Base-by-base conservation (phyloP, 2,888 invertebrate genomes). In the Ceriagrion tenellum region DNA sequence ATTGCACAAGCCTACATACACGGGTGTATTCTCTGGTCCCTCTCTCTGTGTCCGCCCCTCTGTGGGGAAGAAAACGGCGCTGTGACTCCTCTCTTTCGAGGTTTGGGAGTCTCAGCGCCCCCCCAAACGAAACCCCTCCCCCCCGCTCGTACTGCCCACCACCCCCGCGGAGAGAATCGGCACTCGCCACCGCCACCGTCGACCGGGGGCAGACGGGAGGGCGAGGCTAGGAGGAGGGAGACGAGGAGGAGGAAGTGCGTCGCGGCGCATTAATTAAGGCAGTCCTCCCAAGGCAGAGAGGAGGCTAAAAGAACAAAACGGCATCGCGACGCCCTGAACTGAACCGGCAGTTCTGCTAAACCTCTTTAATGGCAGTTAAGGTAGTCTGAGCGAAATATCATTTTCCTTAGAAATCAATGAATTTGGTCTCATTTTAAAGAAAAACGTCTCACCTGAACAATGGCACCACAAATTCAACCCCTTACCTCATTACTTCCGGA, bases 181-280 rank as follows among this genome's bases (percentile, higher is more conserved):
- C 6, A 59, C 20, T 59, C 59, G 56, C 63, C 63, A 23, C 16
- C 20, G 1, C 18, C 69, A 26, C 8, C 69, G 69, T 13, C n/a
- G 59, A 59, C 18, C 18, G 10, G 69, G 8, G n/a, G 69, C 26
- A n/a, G n/a, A n/a, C n/a, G 26, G 26, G 69, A 2, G 0, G 69
- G 23, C 8, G 69, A n/a, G 69, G 23, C 16, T 35, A 2, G 30
- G 81, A 59, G n/a, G n/a, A n/a, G n/a, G n/a, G n/a, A n/a, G n/a
- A n/a, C n/a, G n/a, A n/a, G n/a, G n/a, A 59, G 81, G 18, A n/a
- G 81, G 12, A 35, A 35, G 81, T 81, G 35, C 81, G 81, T 13
- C 81, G 81, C 81, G 81, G 81, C 13, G 81, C 81, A 81, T 81
- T 81, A 81, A 81, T 81, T 81, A 81, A 81, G 81, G 30, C 16